Base-by-base conservation (phyloP, 2,888 invertebrate genomes). In the Rhorus exstirpatorius region DNA sequence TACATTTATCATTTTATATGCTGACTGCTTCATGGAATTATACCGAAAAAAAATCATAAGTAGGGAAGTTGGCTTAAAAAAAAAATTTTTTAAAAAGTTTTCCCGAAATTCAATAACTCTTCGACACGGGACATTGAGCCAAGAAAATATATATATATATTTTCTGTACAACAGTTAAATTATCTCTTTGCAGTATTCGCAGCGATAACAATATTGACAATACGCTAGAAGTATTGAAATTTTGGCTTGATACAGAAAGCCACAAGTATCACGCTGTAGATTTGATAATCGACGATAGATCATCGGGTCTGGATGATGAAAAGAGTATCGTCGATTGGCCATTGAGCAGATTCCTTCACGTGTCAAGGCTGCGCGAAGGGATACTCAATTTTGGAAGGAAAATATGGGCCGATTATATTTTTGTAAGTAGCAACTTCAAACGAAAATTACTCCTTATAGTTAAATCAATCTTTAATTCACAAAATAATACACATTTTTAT, bases 371-470 rank as follows among this genome's bases (percentile, higher is more conserved):
- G 58, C 95, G 98, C 87, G 97, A 98, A 91, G 93, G 95, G 84
- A 97, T 97, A 0, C 92, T 98, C 7, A 92, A 94, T 46, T 94
- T 95, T 90, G 97, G 96, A 0, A 95, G 96, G 85, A 93, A 94
- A 85, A 94, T 95, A 72, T 98, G 98, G 98, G 97, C 98, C 4
- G 98, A 99, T 93, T 99, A 95, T 93, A 92, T 98, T 83, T 96
- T 97, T 94, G 98, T 98, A 94, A 95, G 95, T 94, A 78, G 7
- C 12, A 1, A 6, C 31, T n/a, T n/a, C n/a, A n/a, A n/a, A n/a
- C n/a, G n/a, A n/a, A n/a, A n/a, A n/a, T n/a, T n/a, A n/a, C n/a
- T n/a, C n/a, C n/a, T n/a, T n/a, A n/a, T n/a, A n/a, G n/a, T n/a
- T n/a, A n/a, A n/a, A n/a, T n/a, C n/a, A n/a, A n/a, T n/a, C n/a